A percentile compares a stretch with the other conserved stretches of the same genome.
phyloP scores from a whole-genome alignment of 2,888 invertebrate genomes.

The Hirtodrosophila cameraria region DNA sequence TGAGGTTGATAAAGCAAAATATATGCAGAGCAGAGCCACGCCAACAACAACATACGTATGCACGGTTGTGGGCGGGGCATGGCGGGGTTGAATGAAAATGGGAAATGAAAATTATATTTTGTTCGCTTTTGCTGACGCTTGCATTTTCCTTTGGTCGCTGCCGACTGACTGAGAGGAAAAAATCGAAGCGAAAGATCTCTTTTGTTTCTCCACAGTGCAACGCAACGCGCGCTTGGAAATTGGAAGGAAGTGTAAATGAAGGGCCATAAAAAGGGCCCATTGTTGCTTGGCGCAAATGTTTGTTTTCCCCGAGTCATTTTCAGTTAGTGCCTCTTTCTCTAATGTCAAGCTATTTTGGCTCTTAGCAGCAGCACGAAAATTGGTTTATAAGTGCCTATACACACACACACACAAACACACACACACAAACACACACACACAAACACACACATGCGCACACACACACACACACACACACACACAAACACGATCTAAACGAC shows the following conservation, averaged over 20 bases:
- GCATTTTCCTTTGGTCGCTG: constrained; percentile 45
- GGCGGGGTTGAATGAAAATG: constrained; percentile 43
- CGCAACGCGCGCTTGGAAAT: constrained; percentile 21
- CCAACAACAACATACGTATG: too few species aligned
- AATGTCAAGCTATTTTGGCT: constrained; percentile 74
- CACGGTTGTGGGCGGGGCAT: constrained; percentile 2
- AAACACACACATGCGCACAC: constrained; percentile 15
- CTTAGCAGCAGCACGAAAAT: constrained; percentile 74
- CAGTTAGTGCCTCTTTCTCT: constrained; percentile 43
- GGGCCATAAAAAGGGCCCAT: constrained; percentile 63
- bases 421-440: constrained; percentile 3
- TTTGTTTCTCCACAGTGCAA: constrained; percentile 20
- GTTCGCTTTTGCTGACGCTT: constrained; percentile 59
- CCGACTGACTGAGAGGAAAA: constrained; percentile 14
- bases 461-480: constrained; percentile 20
- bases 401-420: constrained; percentile 24
- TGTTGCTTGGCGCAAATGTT: constrained; percentile 49
- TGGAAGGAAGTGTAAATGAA: constrained; percentile 77
- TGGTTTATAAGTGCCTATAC: constrained; percentile 56
- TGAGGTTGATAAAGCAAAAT: constrained; percentile 55
- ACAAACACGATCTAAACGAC: constrained; percentile 18
- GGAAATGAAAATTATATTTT: constrained; percentile 77
- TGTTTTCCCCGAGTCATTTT: constrained; percentile 50
- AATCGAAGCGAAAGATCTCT: constrained; percentile 16
- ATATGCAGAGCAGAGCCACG: constrained; percentile 57